A percentile compares a stretch with the other conserved stretches of the same genome.
phyloP scores from a whole-genome alignment of 2,113 vertebrate species.

The Upupa epops region DNA sequence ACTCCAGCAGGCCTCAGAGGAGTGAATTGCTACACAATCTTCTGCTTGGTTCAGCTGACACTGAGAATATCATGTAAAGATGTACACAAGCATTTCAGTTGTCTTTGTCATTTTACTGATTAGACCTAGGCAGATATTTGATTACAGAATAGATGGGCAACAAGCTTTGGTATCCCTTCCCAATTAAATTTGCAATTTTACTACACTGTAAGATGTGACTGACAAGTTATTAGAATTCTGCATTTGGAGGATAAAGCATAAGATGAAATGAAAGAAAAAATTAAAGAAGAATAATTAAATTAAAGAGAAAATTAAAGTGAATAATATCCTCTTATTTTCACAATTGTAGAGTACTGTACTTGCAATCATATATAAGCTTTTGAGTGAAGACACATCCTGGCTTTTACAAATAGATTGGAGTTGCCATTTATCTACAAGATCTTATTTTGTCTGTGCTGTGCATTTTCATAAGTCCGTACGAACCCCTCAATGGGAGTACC shows the following conservation, averaged over 20 bases:
- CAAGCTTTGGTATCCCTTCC: not conserved
- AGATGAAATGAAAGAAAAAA: constrained; percentile 29
- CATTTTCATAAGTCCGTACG: not conserved
- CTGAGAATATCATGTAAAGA: constrained; percentile 58
- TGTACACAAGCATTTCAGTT: constrained; percentile 64
- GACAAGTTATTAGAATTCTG: not conserved
- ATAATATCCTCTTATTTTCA: not conserved
- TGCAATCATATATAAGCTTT: not conserved
- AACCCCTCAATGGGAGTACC: not conserved
- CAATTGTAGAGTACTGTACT: not conserved
- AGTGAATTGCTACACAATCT: constrained; percentile 55
- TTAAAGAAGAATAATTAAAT: constrained; percentile 2
- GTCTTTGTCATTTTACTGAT: constrained; percentile 61
- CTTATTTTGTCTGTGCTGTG: not conserved
- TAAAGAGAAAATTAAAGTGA: not conserved
- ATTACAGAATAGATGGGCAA: constrained; percentile 56
- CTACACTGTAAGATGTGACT: not conserved
- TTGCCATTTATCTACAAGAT: not conserved
- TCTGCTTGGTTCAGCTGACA: constrained; percentile 61
- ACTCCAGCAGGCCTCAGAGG: constrained; percentile 67
- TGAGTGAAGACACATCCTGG: not conserved
- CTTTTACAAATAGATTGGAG: not conserved
- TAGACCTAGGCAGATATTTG: constrained; percentile 62
- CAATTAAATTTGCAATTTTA: constrained; percentile 49
- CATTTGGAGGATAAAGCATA: not conserved